A percentile compares a stretch with the other conserved stretches of the same genome.
phyloP scores from a whole-genome alignment of 2,113 vertebrate genomes.

The Paramormyrops kingsleyae region DNA sequence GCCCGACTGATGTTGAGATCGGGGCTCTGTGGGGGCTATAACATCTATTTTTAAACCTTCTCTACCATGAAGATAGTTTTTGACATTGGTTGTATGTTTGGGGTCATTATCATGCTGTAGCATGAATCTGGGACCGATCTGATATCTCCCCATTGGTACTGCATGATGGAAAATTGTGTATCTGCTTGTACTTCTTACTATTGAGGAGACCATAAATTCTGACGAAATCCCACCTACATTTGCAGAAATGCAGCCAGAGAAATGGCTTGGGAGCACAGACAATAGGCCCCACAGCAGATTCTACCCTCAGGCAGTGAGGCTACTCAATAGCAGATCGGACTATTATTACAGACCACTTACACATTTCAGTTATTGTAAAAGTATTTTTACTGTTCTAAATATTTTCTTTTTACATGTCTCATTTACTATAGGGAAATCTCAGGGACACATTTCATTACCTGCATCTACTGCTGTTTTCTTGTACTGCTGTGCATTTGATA shows the following conservation, averaged over 20 bases:
- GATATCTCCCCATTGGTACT: not conserved
- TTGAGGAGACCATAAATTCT: not conserved
- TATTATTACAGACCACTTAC: not conserved
- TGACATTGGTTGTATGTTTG: not conserved
- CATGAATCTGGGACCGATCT: not conserved
- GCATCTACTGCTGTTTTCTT: not conserved
- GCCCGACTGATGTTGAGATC: not conserved
- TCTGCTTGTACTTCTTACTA: not conserved
- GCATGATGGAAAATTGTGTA: not conserved
- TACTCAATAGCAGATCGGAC: not conserved
- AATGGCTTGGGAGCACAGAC: not conserved
- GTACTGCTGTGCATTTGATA: not conserved
- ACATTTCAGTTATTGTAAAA: not conserved
- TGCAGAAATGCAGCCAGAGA: not conserved
- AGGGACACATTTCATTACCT: not conserved
- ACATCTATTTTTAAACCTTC: not conserved
- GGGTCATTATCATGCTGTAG: not conserved
- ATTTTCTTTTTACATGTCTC: not conserved
- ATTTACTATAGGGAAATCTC: not conserved
- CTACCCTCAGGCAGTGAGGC: not conserved
- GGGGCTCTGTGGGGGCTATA: not conserved
- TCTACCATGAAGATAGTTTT: too few relatives aligned
- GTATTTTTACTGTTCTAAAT: not conserved
- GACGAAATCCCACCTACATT: not conserved
- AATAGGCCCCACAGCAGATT: not conserved